Evolutionary conservation across 2,113 vertebrate genomes (phyloP).

Genomic region (Tachysurus vachellii): DNA sequence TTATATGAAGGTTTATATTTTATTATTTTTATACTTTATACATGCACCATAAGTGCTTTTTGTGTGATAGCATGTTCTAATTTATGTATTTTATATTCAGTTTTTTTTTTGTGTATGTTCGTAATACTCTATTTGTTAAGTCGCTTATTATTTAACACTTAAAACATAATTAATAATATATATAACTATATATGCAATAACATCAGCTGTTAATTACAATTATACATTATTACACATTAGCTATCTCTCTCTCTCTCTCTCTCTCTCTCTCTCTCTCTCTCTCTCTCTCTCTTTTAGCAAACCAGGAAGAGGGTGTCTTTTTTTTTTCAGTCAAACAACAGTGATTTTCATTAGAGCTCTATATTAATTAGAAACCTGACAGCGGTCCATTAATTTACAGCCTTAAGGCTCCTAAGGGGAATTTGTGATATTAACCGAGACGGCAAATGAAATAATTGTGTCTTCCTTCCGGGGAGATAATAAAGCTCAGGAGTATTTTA

Average conservation of each 20-base stretch:
- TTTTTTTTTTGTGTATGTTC: background rate
- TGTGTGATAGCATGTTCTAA: too few species aligned
- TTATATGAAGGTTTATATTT: too few species aligned
- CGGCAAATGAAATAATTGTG: conserved; percentile 9
- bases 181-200: background rate
- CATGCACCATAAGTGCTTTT: too few species aligned
- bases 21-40: background rate
- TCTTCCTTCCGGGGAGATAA: conserved; percentile 24
- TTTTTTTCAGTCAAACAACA: background rate
- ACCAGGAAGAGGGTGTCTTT: background rate
- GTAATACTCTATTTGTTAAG: background rate
- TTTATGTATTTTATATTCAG: background rate
- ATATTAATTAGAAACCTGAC: background rate
- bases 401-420: background rate
- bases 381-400: conserved; percentile 23
- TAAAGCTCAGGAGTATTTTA: conserved; percentile 25
- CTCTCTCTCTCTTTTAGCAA: background rate
- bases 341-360: background rate
- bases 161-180: background rate
- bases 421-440: conserved; percentile 31
- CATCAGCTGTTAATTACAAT: background rate
- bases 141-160: background rate
- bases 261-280: background rate
- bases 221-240: background rate
- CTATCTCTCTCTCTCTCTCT: background rate